These are phyloP conservation scores for Sphaerophoria taeniata DNA, from an alignment of 2,888 invertebrate genomes.

Conservation along the genomic window DNA sequence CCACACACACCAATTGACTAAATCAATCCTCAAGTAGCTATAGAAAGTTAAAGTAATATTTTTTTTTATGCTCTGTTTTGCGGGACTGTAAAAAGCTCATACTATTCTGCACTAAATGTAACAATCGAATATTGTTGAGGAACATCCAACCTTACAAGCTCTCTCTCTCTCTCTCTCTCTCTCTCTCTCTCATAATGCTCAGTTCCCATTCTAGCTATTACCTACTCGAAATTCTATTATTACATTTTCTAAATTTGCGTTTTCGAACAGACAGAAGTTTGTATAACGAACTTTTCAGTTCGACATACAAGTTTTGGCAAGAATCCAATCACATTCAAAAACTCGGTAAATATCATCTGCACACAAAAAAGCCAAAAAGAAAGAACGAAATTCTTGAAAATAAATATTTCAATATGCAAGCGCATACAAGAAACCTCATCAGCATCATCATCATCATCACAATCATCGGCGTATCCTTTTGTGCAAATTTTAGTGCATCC, in stretches of 20 bases:
- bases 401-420: constrained; percentile 53
- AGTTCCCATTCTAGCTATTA: no score
- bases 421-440: constrained; percentile 4
- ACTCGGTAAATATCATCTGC: constrained; percentile 58
- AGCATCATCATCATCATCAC: no score
- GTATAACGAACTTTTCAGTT: constrained; percentile 63
- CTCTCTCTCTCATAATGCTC: constrained; percentile 27
- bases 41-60: not conserved
- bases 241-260: constrained; percentile 59
- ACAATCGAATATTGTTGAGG: constrained; percentile 56
- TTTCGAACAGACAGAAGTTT: constrained; percentile 61
- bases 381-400: constrained; percentile 21
- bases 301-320: constrained; percentile 53
- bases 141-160: constrained; percentile 3
- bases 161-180: no score
- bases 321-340: constrained; percentile 54
- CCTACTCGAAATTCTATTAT: not conserved
- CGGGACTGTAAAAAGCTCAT: not conserved
- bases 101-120: constrained; percentile 15
- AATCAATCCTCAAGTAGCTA: constrained; percentile 4
- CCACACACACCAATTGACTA: not conserved
- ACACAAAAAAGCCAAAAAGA: constrained; percentile 12
- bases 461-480: constrained; percentile 36
- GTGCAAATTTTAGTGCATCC: constrained; percentile 54
- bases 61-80: constrained; percentile 32